A percentile compares a stretch with the other conserved stretches of the same genome.
These are phyloP conservation scores for Peromyscus nudipes DNA, from an alignment of 2,797 vertebrate species.

Conservation along the genomic window DNA sequence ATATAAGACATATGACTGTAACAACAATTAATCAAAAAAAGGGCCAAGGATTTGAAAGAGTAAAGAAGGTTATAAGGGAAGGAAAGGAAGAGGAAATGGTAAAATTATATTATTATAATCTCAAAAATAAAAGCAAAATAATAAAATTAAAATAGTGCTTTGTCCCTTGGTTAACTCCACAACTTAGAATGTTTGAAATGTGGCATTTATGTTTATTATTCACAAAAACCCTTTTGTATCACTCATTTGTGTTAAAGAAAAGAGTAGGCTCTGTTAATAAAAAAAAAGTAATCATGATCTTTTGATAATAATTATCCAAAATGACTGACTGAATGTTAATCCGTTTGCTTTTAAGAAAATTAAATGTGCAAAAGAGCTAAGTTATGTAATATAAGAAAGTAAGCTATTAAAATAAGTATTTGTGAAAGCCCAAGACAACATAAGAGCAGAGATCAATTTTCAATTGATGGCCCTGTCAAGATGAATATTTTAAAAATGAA, in stretches of 20 bases:
- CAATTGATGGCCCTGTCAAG: constrained; percentile 55
- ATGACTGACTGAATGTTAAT: constrained; percentile 16
- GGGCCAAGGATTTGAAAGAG: not conserved
- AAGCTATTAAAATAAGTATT: not conserved
- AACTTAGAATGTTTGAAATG: not conserved
- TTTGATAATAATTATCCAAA: constrained; percentile 31
- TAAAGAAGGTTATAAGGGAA: not conserved
- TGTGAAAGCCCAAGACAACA: constrained; percentile 6
- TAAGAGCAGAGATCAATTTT: constrained; percentile 47
- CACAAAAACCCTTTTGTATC: not conserved
- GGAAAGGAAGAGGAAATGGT: not conserved
- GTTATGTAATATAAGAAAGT: constrained; percentile 36
- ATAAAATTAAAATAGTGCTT: not conserved
- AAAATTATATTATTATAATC: not conserved
- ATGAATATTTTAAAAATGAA: constrained; percentile 37
- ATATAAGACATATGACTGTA: not conserved
- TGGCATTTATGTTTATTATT: not conserved
- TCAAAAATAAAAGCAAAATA: not conserved
- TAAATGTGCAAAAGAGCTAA: constrained; percentile 37
- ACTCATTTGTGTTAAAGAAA: constrained; percentile 36
- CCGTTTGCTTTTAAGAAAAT: constrained; percentile 26
- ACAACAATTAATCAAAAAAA: not conserved
- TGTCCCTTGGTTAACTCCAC: not conserved
- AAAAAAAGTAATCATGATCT: constrained; percentile 35
- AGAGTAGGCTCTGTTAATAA: not conserved